Percentiles rank a stretch among this genome's conserved stretches.
phyloP scores from a whole-genome alignment of 2,797 vertebrate species.

The Apogon talboti region DNA sequence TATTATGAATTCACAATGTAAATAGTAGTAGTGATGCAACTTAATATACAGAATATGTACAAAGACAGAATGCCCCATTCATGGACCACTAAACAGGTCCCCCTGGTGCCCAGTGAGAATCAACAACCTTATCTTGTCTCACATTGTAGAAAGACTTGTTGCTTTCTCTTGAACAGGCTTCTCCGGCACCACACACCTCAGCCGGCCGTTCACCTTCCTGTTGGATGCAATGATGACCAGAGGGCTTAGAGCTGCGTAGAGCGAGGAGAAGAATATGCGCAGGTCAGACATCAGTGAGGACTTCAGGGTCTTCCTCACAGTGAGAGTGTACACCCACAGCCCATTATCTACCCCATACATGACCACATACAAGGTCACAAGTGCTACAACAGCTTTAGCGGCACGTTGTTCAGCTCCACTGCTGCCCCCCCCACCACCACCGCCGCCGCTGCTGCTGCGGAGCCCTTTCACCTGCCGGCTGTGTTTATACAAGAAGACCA shows the following conservation, averaged over 20 bases:
- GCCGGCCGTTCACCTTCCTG: slow-evolving; percentile 78
- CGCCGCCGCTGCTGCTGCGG: slow-evolving; percentile 43
- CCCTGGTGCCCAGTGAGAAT: slow-evolving; percentile 22
- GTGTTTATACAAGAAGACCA: slow-evolving; percentile 82
- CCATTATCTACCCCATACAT: slow-evolving; percentile 83
- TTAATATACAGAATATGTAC: background rate
- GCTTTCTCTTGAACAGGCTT: slow-evolving; percentile 41
- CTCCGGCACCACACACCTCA: slow-evolving; percentile 63
- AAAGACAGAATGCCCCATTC: slow-evolving; percentile 20
- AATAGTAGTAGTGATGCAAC: too few species aligned
- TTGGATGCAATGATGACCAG: slow-evolving; percentile 81
- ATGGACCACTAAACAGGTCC: slow-evolving; percentile 10
- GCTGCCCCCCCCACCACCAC: background rate
- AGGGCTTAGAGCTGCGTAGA: slow-evolving; percentile 83
- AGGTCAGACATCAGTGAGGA: slow-evolving; percentile 81
- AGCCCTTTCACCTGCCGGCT: slow-evolving; percentile 73
- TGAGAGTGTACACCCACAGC: slow-evolving; percentile 84
- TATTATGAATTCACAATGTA: slow-evolving; percentile 15
- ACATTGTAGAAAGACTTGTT: slow-evolving; percentile 41
- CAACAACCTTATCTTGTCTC: slow-evolving; percentile 26
- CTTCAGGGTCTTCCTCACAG: slow-evolving; percentile 71
- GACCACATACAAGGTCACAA: slow-evolving; percentile 80
- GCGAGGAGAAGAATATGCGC: slow-evolving; percentile 81
- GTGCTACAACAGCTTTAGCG: slow-evolving; percentile 76
- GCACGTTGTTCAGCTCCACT: slow-evolving; percentile 73